Percentiles rank a stretch among this genome's conserved stretches.
These are phyloP conservation scores for Drosophila kanapiae DNA, from an alignment of 1,140 invertebrate genomes.

Conservation along the genomic window DNA sequence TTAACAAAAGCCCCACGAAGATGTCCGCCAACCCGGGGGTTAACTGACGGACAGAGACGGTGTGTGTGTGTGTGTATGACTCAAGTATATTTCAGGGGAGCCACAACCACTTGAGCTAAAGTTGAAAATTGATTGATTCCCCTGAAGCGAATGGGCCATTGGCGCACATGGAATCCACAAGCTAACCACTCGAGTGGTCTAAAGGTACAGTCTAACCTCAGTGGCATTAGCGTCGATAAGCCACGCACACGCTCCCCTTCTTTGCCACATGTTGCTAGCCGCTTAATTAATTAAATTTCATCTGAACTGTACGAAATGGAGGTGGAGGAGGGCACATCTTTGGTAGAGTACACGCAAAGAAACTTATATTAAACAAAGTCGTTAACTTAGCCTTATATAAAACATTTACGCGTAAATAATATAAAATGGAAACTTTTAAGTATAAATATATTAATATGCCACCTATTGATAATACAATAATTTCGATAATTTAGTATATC, in stretches of 20 bases:
- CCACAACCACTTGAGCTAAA: conserved; percentile 53
- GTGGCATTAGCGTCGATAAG: conserved; percentile 37
- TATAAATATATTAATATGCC: no score
- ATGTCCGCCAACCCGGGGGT: conserved; percentile 43
- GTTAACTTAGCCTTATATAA: no score
- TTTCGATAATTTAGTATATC: neutral
- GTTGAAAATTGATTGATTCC: conserved; percentile 61
- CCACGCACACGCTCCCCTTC: conserved; percentile 35
- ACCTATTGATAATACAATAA: no score
- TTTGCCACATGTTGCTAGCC: conserved; percentile 35
- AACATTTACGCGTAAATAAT: neutral
- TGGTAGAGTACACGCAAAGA: conserved; percentile 10
- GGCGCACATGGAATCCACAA: conserved; percentile 40
- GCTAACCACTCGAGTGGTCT: conserved; percentile 38
- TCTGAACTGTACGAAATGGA: conserved; percentile 44
- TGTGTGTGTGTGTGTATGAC: conserved; percentile 32
- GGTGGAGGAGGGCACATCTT: neutral
- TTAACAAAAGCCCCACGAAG: conserved; percentile 74
- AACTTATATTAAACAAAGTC: neutral
- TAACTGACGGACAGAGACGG: conserved; percentile 14
- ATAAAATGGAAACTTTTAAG: neutral
- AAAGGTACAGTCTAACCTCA: conserved; percentile 53
- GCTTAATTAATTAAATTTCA: conserved; percentile 69
- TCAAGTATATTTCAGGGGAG: conserved; percentile 61
- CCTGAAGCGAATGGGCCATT: conserved; percentile 28